These are phyloP conservation scores for Heliconius congener DNA, from an alignment of 1,140 invertebrate genomes.

Conservation along the genomic window DNA sequence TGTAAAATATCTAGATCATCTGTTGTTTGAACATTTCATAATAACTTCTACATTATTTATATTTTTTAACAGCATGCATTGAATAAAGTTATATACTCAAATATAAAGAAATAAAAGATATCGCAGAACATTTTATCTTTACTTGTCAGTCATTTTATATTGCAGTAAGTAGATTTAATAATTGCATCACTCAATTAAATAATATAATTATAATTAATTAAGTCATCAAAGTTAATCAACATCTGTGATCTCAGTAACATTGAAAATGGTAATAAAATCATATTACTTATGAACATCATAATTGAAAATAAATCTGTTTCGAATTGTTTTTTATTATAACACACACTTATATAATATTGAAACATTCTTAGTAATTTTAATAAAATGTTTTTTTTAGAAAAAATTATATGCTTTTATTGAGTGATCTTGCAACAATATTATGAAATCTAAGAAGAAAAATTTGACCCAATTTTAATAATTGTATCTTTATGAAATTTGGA, in stretches of 20 bases:
- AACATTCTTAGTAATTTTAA: no score
- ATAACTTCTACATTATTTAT: neutral
- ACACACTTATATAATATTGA: neutral
- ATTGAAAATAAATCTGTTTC: neutral
- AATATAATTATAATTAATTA: conserved; percentile 10
- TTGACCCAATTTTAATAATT: no score
- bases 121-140: neutral
- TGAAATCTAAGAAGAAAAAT: no score
- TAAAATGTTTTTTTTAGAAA: no score
- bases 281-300: neutral
- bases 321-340: neutral
- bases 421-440: no score
- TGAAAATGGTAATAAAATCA: conserved; percentile 1
- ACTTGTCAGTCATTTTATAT: neutral
- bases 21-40: conserved; percentile 12
- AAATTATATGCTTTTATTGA: no score
- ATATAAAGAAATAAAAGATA: neutral
- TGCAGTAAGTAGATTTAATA: neutral
- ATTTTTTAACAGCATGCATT: neutral
- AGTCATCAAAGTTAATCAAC: conserved; percentile 5
- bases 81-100: neutral
- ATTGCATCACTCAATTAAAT: conserved; percentile 1
- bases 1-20: conserved; percentile 18
- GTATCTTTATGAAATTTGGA: no score
- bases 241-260: conserved; percentile 8